These are phyloP conservation scores for Sinella curviseta DNA, from an alignment of 1,140 invertebrate species.

Conservation along the genomic window DNA sequence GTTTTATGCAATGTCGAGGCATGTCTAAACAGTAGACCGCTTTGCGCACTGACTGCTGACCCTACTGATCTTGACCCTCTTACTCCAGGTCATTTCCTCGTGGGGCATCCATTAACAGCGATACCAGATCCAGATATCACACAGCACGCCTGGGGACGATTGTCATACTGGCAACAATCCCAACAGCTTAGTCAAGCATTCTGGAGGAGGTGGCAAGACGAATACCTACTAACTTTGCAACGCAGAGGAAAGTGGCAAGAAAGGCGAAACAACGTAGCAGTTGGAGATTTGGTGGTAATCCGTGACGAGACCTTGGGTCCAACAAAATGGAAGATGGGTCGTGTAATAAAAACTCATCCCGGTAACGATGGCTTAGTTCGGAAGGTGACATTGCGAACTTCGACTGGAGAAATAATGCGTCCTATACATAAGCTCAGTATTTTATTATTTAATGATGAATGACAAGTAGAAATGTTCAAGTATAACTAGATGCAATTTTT, in stretches of 20 bases:
- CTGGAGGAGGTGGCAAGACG: not conserved
- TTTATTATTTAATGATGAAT: not conserved
- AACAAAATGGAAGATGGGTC: not conserved
- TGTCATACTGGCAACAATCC: not conserved
- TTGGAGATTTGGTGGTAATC: not conserved
- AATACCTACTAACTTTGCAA: not conserved
- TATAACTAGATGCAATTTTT: not conserved
- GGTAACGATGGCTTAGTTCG: not conserved
- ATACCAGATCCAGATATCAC: not conserved
- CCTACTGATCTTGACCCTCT: not conserved
- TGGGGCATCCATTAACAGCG: not conserved
- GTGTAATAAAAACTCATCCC: not conserved
- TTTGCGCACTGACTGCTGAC: slow-evolving; percentile 21
- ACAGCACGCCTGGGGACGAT: not conserved
- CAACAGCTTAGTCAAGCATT: not conserved
- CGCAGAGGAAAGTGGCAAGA: too few relatives aligned
- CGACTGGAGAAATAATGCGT: not conserved
- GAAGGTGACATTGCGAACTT: not conserved
- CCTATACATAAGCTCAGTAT: not conserved
- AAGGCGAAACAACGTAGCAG: not conserved
- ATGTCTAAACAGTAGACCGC: too few relatives aligned
- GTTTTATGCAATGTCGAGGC: slow-evolving; percentile 49
- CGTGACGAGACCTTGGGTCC: not conserved
- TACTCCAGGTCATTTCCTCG: too few relatives aligned
- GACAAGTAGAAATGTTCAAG: not conserved